Conservation (phyloP, 2,113 vertebrate genomes). For the Oryzias javanicus region DNA sequence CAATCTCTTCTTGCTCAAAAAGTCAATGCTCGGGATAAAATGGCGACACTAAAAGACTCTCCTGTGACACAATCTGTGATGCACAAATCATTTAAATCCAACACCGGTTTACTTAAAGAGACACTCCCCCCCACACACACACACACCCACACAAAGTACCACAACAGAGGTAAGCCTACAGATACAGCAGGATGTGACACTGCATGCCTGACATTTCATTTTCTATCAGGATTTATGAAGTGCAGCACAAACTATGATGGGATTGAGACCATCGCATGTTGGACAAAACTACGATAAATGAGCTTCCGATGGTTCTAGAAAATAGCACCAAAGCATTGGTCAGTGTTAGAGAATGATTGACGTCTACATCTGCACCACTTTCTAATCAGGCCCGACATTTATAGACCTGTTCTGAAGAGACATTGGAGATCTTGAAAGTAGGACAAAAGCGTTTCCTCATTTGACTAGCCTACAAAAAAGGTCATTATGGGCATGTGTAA, state of each 20-base stretch:
- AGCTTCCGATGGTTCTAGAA: conserved; percentile 5
- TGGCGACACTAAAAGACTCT: neutral
- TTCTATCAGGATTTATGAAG: conserved; percentile 13
- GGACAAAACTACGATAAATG: conserved; percentile 8
- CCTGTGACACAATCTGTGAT: neutral
- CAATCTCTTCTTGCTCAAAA: conserved; percentile 32
- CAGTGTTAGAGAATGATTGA: conserved; percentile 16
- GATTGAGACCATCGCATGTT: conserved; percentile 2
- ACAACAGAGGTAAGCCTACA: neutral
- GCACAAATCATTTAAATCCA: conserved; percentile 10
- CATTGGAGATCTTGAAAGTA: conserved; percentile 33
- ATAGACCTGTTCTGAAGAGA: conserved; percentile 26
- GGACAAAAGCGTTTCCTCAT: conserved; percentile 54
- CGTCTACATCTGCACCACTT: conserved; percentile 20
- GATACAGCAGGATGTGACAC: neutral
- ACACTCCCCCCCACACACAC: too few relatives aligned
- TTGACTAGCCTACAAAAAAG: conserved; percentile 53
- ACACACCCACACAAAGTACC: neutral
- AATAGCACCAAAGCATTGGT: conserved; percentile 5
- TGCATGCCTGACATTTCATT: conserved; percentile 13
- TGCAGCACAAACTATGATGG: conserved; percentile 20
- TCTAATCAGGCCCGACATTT: conserved; percentile 29
- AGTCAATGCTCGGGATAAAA: conserved; percentile 27
- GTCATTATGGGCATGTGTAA: conserved; percentile 19
- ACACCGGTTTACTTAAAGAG: neutral